Conservation (phyloP, 2,113 vertebrate species). For the Falcunculus frontatus region DNA sequence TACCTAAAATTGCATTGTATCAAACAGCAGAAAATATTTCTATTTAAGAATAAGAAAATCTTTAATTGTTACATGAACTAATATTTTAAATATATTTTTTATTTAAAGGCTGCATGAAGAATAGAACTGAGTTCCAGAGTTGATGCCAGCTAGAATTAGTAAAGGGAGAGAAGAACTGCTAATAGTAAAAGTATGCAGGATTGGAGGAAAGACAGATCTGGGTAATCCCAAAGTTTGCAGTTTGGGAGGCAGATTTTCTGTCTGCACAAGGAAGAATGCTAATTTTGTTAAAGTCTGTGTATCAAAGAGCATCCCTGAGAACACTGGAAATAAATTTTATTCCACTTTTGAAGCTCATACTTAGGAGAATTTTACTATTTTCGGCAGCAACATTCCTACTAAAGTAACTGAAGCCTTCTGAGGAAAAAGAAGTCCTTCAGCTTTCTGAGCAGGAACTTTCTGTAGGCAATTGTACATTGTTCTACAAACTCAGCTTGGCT, state of each 20-base stretch:
- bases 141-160: neutral
- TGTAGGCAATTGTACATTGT: neutral
- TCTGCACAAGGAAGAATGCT: neutral
- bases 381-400: neutral
- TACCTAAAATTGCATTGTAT: neutral
- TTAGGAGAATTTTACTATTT: neutral
- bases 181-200: neutral
- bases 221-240: neutral
- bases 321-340: neutral
- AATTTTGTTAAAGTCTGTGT: neutral
- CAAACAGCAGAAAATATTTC: neutral
- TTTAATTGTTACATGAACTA: neutral
- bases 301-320: neutral
- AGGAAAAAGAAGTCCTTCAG: neutral
- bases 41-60: neutral
- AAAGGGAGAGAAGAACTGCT: neutral
- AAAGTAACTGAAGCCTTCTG: neutral
- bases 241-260: neutral
- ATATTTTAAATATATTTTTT: neutral
- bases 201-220: neutral
- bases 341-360: neutral
- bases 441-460: neutral
- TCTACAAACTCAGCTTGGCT: neutral
- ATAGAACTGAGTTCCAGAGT: neutral
- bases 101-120: neutral